Evolutionary conservation across 2,113 vertebrate genomes (phyloP).

Genomic region (Chelonoidis abingdonii): DNA sequence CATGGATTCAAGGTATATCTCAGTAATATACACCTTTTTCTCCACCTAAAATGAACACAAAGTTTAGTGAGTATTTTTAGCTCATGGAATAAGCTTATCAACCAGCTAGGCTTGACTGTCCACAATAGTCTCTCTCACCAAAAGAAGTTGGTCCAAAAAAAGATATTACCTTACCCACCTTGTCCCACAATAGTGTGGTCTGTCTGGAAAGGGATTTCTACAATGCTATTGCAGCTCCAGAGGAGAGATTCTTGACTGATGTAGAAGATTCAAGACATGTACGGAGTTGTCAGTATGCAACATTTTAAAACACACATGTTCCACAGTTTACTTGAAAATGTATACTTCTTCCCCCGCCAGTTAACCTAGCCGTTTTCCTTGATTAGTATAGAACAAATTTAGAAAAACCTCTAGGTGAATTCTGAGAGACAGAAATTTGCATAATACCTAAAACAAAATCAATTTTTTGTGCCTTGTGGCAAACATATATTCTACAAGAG

Average conservation of each 20-base stretch:
- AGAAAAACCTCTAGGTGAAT: neutral
- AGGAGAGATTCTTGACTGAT: neutral
- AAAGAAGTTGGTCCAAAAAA: neutral
- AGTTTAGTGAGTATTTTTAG: neutral
- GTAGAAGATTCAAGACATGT: neutral
- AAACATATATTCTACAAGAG: neutral
- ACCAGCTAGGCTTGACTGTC: neutral
- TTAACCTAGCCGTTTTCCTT: neutral
- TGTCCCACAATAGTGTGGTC: rapidly evolving
- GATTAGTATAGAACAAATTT: neutral
- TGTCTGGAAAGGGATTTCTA: neutral
- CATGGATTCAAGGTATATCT: neutral
- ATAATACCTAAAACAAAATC: slow-evolving; percentile 44
- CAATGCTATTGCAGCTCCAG: neutral
- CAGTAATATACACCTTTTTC: neutral
- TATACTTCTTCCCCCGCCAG: neutral
- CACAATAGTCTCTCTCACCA: neutral
- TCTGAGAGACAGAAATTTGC: neutral
- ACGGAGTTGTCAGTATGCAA: neutral
- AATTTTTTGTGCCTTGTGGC: slow-evolving; percentile 5
- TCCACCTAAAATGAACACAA: neutral
- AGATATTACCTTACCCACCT: neutral
- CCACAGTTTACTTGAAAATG: neutral
- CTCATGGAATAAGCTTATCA: neutral
- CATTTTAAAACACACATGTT: neutral